These are phyloP conservation scores for Enteromius radiatus DNA, from an alignment of 2,797 vertebrate genomes.

Conservation along the genomic window DNA sequence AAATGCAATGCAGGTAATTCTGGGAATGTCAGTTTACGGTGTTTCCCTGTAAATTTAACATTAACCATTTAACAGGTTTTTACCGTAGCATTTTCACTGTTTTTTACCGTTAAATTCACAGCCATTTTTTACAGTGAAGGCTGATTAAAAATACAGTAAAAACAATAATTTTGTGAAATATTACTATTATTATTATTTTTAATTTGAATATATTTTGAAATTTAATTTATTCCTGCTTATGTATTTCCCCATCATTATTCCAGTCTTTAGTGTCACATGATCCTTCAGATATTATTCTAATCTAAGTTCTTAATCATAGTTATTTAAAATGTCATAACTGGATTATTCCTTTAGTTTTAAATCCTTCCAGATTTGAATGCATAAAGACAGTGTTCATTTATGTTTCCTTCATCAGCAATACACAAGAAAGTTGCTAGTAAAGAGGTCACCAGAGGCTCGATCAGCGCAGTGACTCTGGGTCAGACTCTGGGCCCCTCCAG, in stretches of 20 bases:
- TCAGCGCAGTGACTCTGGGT: constrained; percentile 75
- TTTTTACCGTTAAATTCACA: too few species aligned
- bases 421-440: constrained; percentile 78
- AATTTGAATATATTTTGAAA: neutral
- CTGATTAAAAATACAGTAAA: neutral
- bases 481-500: constrained; percentile 45
- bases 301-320: neutral
- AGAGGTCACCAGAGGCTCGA: constrained; percentile 80
- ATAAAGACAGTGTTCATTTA: neutral
- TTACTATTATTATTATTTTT: neutral
- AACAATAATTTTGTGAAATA: neutral
- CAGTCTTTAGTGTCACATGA: neutral
- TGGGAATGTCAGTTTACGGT: too few species aligned
- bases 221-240: neutral
- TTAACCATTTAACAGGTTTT: too few species aligned
- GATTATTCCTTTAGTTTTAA: neutral
- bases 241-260: neutral
- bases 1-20: too few species aligned
- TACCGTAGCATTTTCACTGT: too few species aligned
- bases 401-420: constrained; percentile 67
- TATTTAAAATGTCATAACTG: too few species aligned
- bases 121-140: too few species aligned
- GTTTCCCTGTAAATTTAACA: too few species aligned
- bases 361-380: neutral
- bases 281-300: neutral